A percentile compares a stretch with the other conserved stretches of the same genome.
Conservation (phyloP, 2,113 vertebrate genomes). For the Mellivora capensis region DNA sequence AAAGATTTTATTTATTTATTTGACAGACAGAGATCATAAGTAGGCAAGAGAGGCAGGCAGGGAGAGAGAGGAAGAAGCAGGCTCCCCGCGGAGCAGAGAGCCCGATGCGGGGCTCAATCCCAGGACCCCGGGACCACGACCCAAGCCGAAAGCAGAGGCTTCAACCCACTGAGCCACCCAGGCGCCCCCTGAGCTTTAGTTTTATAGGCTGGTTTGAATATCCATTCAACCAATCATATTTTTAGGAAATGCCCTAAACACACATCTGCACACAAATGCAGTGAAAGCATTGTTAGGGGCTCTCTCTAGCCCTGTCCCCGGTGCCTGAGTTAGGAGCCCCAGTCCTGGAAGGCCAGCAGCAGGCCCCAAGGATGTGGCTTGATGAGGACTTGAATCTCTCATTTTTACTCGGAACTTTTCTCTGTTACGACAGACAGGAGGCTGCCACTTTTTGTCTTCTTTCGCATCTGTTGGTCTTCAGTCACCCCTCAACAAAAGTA, state of each 20-base stretch:
- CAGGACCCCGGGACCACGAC: too few relatives aligned
- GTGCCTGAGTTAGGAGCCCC: not conserved
- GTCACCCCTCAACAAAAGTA: not conserved
- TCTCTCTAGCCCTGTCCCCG: not conserved
- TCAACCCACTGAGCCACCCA: too few relatives aligned
- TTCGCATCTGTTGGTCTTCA: constrained; percentile 29
- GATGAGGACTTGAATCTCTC: not conserved
- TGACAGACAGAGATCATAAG: too few relatives aligned
- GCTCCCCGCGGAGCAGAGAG: too few relatives aligned
- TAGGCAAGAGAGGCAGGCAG: too few relatives aligned
- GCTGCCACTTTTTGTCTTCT: not conserved
- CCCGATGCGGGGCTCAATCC: too few relatives aligned
- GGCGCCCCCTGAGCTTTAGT: not conserved
- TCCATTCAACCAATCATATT: not conserved
- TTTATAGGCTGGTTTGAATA: not conserved
- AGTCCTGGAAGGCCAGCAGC: not conserved
- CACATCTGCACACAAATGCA: not conserved
- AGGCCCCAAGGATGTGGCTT: not conserved
- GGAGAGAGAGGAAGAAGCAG: too few relatives aligned
- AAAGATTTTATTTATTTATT: too few relatives aligned
- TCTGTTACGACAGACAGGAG: not conserved
- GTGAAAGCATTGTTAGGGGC: not conserved
- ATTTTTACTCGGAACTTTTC: not conserved
- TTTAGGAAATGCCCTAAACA: constrained; percentile 1
- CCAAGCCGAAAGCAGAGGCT: too few relatives aligned